phyloP scores from a whole-genome alignment of 2,797 vertebrate genomes.

The Sciaenops ocellatus region DNA sequence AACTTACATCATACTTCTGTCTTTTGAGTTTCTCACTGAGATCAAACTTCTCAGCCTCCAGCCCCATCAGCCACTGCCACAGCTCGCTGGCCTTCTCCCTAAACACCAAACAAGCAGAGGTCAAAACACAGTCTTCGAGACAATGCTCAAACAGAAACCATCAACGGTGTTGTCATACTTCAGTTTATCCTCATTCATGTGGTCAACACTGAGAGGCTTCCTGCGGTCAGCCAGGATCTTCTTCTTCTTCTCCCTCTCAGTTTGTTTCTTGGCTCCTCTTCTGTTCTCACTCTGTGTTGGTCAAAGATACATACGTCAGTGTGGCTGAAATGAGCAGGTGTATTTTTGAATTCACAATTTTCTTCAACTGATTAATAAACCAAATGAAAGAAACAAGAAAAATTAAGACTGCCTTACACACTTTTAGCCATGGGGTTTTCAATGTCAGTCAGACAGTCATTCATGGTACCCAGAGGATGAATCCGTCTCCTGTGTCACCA shows the following conservation, averaged over 20 bases:
- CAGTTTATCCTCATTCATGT: conserved; percentile 86
- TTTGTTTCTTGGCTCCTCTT: conserved; percentile 95
- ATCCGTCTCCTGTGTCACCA: not conserved
- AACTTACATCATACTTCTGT: conserved; percentile 89
- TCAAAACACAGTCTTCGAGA: not conserved
- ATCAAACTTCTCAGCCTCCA: conserved; percentile 89
- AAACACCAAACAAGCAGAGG: conserved; percentile 22
- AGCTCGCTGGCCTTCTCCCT: conserved; percentile 88
- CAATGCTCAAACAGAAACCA: not conserved
- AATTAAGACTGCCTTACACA: not conserved
- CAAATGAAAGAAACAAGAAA: not conserved
- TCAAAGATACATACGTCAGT: not conserved
- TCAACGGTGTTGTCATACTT: conserved; percentile 71
- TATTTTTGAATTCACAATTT: not conserved
- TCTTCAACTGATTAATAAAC: not conserved
- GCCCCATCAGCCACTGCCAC: conserved; percentile 85
- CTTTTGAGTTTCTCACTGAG: conserved; percentile 85
- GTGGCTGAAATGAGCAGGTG: not conserved
- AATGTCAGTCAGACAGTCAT: no score
- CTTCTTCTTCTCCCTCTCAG: conserved; percentile 98
- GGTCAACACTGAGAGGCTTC: conserved; percentile 90
- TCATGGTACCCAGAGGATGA: not conserved
- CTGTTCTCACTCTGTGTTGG: conserved; percentile 75
- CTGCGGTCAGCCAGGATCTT: conserved; percentile 95
- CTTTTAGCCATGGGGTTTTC: no score